Conservation (phyloP, 2,113 vertebrate genomes). For the Pterocles burchelli region DNA sequence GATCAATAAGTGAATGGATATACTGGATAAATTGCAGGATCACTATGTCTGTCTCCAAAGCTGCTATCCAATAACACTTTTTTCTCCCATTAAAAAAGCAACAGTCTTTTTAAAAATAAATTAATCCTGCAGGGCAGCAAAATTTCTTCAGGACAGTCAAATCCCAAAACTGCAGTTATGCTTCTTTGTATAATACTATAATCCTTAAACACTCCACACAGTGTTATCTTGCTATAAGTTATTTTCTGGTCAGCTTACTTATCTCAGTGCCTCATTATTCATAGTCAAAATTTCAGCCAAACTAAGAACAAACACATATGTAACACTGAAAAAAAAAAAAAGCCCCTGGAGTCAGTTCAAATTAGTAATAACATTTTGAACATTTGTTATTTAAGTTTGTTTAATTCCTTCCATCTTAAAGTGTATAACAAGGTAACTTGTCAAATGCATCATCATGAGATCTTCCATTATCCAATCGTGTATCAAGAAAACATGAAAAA, state of each 20-base stretch:
- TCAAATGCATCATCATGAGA: conserved; percentile 51
- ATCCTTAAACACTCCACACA: not conserved
- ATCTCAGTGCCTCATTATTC: conserved; percentile 64
- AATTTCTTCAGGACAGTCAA: not conserved
- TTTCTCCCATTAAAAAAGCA: not conserved
- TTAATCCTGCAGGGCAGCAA: not conserved
- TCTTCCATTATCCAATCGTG: conserved; percentile 32
- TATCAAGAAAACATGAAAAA: conserved; percentile 57
- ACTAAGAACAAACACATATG: conserved; percentile 70
- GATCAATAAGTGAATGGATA: not conserved
- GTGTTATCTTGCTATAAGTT: not conserved
- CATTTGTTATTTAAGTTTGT: conserved; percentile 77
- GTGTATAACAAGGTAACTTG: conserved; percentile 56
- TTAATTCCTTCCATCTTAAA: conserved; percentile 70
- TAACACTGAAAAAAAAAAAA: conserved; percentile 39
- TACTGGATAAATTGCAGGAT: not conserved
- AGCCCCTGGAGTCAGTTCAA: conserved; percentile 56
- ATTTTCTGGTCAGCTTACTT: conserved; percentile 65
- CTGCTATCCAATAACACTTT: not conserved
- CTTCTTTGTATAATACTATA: not conserved
- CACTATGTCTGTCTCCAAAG: not conserved
- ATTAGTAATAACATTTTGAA: conserved; percentile 75
- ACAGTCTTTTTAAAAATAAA: not conserved
- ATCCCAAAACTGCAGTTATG: not conserved
- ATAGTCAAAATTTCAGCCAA: conserved; percentile 70